Base-by-base conservation (phyloP, 2,113 vertebrate genomes). In the Albula goreensis region DNA sequence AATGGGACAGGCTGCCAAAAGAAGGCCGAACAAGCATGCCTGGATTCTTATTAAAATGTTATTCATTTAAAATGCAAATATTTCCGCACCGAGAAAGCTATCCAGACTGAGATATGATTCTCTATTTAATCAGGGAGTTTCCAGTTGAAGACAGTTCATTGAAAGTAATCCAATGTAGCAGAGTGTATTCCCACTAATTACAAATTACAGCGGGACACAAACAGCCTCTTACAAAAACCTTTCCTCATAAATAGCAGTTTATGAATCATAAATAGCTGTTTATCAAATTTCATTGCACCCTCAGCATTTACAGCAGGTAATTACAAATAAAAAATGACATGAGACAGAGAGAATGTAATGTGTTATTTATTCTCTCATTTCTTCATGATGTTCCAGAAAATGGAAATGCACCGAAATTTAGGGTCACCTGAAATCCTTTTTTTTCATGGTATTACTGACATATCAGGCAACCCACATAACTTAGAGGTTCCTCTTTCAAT, bases 131-230 rank as follows among this genome's bases (percentile, higher is more conserved):
- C 82, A 79, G 31, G 66, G 83, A 70, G 50, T 82, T 31, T 31
- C 53, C 70, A 53, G 53, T 83, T 87, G 83, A 83, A 78, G 82
- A 83, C 13, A 86, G n/a, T 60, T 63, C 50, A 50, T n/a, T 85
- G 50, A 80, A 80, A 80, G 50, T 41, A 81, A 80, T 80, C 84
- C 77, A 57, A 22, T 56, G 77, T 49, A 8, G 56, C 19, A 60
- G 15, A 80, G 49, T 79, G 78, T 48, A 80, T 84, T 25, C 17
- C 70, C 12, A n/a, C 66, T 51, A 56, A 84, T 84, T 84, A 84
- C 51, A 84, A 41, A 78, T 78, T 50, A 41, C 70, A 22, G 50
- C 31, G 10, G 50, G 25, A 50, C 50, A 78, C 50, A 78, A 84
- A 53, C 70, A 80, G 51, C 48, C 84, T 13, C 77, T n/a, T 53